Conservation (phyloP, 2,888 invertebrate genomes). For the Eupsilia transversa region DNA sequence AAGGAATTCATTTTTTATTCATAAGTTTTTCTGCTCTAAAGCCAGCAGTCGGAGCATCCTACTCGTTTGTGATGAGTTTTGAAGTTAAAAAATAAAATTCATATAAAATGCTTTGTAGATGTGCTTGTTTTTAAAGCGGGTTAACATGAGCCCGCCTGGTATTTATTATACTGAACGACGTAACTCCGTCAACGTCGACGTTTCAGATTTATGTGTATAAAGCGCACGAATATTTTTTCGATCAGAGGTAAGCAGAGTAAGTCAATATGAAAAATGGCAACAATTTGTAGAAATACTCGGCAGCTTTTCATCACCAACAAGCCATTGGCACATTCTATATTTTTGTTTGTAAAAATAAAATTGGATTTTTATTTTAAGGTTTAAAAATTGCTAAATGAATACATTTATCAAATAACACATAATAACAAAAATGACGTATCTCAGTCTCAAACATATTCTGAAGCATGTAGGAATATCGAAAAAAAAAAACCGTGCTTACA, state of each 20-base stretch:
- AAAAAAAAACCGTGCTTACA: background rate
- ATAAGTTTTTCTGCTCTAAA: constrained; percentile 90
- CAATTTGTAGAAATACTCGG: constrained; percentile 33
- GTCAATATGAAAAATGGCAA: constrained; percentile 53
- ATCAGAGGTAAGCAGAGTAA: constrained; percentile 51
- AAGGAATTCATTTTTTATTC: constrained; percentile 91
- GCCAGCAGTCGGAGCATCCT: constrained; percentile 87
- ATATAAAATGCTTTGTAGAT: constrained; percentile 74
- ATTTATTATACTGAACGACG: constrained; percentile 62
- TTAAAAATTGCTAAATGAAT: background rate
- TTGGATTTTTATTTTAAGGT: background rate
- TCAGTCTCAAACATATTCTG: background rate
- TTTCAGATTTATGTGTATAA: constrained; percentile 55
- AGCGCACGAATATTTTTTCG: constrained; percentile 51
- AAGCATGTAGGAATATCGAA: background rate
- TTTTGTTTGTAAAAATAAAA: background rate
- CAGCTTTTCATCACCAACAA: constrained; percentile 32
- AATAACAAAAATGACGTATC: no score
- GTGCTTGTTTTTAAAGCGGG: constrained; percentile 65
- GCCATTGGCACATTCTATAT: constrained; percentile 13
- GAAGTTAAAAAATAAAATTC: constrained; percentile 79
- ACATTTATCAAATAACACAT: background rate
- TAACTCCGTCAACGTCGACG: constrained; percentile 58
- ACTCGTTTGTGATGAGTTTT: constrained; percentile 86
- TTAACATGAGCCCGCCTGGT: constrained; percentile 59